Base-by-base conservation (phyloP, 2,113 vertebrate genomes). In the Enhydra lutris region DNA sequence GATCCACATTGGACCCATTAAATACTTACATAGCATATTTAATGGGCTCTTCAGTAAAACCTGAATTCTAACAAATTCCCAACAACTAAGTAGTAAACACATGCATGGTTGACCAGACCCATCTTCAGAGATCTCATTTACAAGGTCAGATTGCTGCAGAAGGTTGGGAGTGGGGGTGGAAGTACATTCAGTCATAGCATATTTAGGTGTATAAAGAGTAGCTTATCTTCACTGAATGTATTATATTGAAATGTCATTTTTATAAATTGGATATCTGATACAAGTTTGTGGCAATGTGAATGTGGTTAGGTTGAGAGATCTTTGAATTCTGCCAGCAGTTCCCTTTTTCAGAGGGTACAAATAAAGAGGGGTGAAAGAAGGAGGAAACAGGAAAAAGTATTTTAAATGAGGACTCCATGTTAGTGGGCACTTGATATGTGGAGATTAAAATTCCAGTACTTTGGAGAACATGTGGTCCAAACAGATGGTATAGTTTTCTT, bases 21-120 rank as follows among this genome's bases (percentile, higher is more conserved):
- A 97, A 97, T 98, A 86, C 11, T 97, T 98, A 65, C 0, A 47
- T 61, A 89, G 36, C 31, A 6, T 95, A 81, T 96, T 97, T 94
- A 93, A 94, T 96, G 36, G 24, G 39, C 0, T 96, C 91, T 88
- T 96, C 88, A 2, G 36, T 97, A 93, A 96, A 91, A 95, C 57
- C 91, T 84, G 45, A 98, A 93, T 97, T 96, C 84, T 57, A 97
- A 91, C 11, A 94, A 91, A 97, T 31, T 94, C 15, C 88, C 85
- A 42, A 84, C 47, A 97, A n/a, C 50, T 97, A 55, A 79, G 31
- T 21, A 74, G 71, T 89, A 89, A 95, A 67, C 82, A 13, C 3
- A 81, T 5, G 31, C 83, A 18, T 1, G 14, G 26, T 91, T 98
- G 50, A 63, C 26, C 79, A 95, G 63, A 80, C 36, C 50, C n/a